phyloP scores from a whole-genome alignment of 1,140 invertebrate species.

The Ceratosolen solmsi region DNA sequence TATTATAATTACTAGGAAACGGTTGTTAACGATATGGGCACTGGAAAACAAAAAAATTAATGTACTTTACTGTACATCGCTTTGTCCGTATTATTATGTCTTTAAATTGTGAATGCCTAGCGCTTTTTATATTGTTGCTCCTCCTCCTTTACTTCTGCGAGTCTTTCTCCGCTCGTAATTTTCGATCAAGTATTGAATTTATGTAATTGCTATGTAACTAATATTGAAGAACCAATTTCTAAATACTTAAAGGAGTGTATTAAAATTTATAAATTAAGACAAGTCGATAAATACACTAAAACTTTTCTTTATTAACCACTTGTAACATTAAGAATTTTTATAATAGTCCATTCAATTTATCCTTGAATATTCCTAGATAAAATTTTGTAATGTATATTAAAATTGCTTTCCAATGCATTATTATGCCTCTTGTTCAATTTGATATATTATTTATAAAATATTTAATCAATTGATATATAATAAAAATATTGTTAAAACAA shows the following conservation, averaged over 20 bases:
- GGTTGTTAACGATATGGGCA: slow-evolving; percentile 7
- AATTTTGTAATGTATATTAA: too few relatives aligned
- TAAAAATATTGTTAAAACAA: too few relatives aligned
- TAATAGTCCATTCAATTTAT: neutral
- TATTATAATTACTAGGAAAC: slow-evolving; percentile 20
- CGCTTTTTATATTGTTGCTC: neutral
- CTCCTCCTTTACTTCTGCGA: neutral
- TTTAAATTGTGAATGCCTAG: slow-evolving; percentile 12
- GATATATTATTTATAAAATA: too few relatives aligned
- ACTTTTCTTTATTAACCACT: neutral
- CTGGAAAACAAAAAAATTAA: slow-evolving; percentile 1
- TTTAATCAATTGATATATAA: too few relatives aligned
- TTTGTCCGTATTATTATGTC: slow-evolving; percentile 13
- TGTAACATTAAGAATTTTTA: neutral
- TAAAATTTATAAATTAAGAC: slow-evolving; percentile 17
- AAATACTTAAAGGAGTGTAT: neutral
- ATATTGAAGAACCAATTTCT: neutral
- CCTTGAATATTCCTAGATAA: too few relatives aligned
- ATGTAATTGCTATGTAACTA: neutral
- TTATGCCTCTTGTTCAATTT: too few relatives aligned
- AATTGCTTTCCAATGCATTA: too few relatives aligned
- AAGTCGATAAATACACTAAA: neutral
- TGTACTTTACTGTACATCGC: neutral
- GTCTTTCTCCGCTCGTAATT: neutral
- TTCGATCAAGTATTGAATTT: neutral